These are phyloP conservation scores for Amiota communis DNA, from an alignment of 2,888 invertebrate genomes.

Conservation along the genomic window DNA sequence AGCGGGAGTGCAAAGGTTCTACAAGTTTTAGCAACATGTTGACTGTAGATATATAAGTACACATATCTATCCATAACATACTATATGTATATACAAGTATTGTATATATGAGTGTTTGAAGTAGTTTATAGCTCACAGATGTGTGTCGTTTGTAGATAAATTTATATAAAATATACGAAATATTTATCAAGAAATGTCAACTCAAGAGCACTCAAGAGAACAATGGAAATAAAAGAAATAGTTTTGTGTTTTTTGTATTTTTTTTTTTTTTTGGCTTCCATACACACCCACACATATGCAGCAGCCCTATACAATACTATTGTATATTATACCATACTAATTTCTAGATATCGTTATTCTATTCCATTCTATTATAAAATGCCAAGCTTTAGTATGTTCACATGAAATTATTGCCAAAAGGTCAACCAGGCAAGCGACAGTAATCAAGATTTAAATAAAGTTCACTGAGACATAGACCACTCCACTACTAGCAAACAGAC, in stretches of 20 bases:
- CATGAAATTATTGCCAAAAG: slow-evolving; percentile 37
- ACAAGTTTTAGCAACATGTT: slow-evolving; percentile 26
- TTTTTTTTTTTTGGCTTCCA: too few species aligned
- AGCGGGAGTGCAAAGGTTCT: background rate
- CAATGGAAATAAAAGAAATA: too few species aligned
- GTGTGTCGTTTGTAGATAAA: background rate
- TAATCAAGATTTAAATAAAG: slow-evolving; percentile 17
- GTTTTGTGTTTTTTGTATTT: too few species aligned
- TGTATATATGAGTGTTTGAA: background rate
- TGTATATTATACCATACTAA: background rate
- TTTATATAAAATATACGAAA: background rate
- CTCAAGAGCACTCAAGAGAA: too few species aligned
- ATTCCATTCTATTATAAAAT: background rate
- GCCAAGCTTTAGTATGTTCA: slow-evolving; percentile 12
- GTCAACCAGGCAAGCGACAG: slow-evolving; percentile 22
- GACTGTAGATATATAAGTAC: background rate
- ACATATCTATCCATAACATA: too few species aligned
- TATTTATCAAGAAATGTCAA: too few species aligned
- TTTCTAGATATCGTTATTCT: background rate
- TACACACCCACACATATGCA: background rate
- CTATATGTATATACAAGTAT: too few species aligned
- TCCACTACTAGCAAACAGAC: background rate
- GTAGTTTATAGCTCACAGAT: background rate
- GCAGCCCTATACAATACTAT: background rate
- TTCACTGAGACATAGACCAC: background rate